Evolutionary conservation across 2,113 vertebrate species (phyloP).

Genomic region (Dicentrarchus labrax): DNA sequence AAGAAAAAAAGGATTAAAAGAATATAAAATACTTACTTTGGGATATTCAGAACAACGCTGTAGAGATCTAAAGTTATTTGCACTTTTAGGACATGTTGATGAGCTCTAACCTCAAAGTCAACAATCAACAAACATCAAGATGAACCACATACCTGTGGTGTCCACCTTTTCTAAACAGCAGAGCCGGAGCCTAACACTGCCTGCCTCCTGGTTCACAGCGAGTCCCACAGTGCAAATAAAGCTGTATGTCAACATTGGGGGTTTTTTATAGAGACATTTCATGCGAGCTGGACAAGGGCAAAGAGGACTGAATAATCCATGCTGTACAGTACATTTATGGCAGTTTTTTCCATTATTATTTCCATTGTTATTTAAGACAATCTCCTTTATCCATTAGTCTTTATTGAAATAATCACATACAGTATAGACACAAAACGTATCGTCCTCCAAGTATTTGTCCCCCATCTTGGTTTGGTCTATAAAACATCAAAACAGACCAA

Average conservation of each 20-base stretch:
- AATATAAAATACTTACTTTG: background rate
- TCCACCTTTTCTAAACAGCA: conserved; percentile 12
- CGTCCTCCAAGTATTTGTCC: too few species aligned
- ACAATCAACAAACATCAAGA: too few species aligned
- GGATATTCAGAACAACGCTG: too few species aligned
- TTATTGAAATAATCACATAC: too few species aligned
- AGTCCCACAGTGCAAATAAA: conserved; percentile 42
- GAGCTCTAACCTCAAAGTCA: background rate
- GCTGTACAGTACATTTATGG: background rate
- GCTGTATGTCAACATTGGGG: conserved; percentile 5
- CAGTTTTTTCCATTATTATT: background rate
- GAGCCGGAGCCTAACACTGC: background rate
- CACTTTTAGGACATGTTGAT: background rate
- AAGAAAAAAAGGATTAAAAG: background rate
- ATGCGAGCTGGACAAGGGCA: background rate
- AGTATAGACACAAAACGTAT: too few species aligned
- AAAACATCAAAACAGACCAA: background rate
- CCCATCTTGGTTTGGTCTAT: too few species aligned
- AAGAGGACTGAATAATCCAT: background rate
- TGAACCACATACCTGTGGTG: too few species aligned
- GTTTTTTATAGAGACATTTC: background rate
- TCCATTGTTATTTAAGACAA: too few species aligned
- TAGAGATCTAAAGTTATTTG: too few species aligned
- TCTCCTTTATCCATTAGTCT: too few species aligned
- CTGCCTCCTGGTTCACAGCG: conserved; percentile 9